Base-by-base conservation (phyloP, 2,888 invertebrate species). In the Callyntrura sp. region DNA sequence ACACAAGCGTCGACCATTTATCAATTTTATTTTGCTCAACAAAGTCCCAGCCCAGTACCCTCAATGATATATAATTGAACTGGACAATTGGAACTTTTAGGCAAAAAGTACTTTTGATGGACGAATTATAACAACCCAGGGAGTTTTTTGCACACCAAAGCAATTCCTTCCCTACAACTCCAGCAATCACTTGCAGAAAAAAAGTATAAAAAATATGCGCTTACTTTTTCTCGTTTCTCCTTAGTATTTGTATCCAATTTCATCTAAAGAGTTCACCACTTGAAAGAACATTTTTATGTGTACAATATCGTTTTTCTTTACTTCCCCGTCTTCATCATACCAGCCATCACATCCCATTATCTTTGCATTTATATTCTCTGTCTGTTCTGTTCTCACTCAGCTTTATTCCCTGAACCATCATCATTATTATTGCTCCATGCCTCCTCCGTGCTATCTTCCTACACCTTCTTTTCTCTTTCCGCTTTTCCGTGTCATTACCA, bases 401-500 rank as follows among this genome's bases (percentile, higher is more conserved):
- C 65, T 65, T 28, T 2, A n/a, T 23, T 17, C 57, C 14, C 11
- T 17, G 14, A 51, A 51, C 12, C 51, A 14, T 14, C 51, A 51
- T 35, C 35, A 35, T n/a, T 57, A 11, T n/a, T 8, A 57, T 17
- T 57, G 35, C 17, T 12, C 11, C 14, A 28, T 25, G 14, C 43
- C 43, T 12, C 11, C 20, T 43, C n/a, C 12, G 17, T 65, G 23
- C 51, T 76, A 76, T 76, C 76, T 76, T 45, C 17, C 70, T 43
- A 5, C 70, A 76, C 76, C 76, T 76, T 48, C 76, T 76, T 25
- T 55, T 76, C 76, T 76, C 25, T 60, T 78, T 85, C 65, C 65
- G 65, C 28, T 65, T 65, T n/a, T 86, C 79, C 48, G 45, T 65
- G 62, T 78, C 60, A 60, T 86, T 79, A 57, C 86, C 28, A 51